Evolutionary conservation across 2,113 vertebrate species (phyloP).

Genomic region (Lepidothrix coronata): DNA sequence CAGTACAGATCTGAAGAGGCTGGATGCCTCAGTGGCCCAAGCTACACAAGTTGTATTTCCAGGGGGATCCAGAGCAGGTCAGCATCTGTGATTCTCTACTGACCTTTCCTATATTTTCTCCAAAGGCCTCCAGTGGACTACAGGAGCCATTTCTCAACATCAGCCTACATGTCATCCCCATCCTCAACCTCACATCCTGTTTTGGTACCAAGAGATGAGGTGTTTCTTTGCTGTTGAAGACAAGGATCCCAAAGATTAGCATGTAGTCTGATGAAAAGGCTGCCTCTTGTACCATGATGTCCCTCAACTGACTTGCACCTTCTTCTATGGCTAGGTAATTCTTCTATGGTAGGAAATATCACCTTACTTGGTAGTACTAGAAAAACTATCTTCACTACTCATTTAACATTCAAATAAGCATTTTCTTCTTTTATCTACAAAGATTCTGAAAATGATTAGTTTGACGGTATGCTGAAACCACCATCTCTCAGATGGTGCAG

Average conservation of each 20-base stretch:
- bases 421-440: background rate
- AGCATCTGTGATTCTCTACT: background rate
- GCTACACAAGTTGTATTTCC: rapidly evolving
- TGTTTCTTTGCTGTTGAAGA: background rate
- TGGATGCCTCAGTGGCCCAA: background rate
- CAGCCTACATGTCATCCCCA: background rate
- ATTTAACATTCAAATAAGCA: background rate
- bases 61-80: background rate
- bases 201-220: background rate
- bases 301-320: background rate
- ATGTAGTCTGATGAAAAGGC: background rate
- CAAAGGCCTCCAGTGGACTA: background rate
- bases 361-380: background rate
- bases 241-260: background rate
- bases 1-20: no score
- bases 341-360: background rate
- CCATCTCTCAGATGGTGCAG: background rate
- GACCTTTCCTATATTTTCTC: background rate
- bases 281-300: background rate
- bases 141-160: background rate
- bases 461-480: background rate
- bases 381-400: background rate
- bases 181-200: background rate
- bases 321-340: background rate
- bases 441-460: background rate